Base-by-base conservation (phyloP, 2,888 invertebrate genomes). In the Adelognathus sp. region DNA sequence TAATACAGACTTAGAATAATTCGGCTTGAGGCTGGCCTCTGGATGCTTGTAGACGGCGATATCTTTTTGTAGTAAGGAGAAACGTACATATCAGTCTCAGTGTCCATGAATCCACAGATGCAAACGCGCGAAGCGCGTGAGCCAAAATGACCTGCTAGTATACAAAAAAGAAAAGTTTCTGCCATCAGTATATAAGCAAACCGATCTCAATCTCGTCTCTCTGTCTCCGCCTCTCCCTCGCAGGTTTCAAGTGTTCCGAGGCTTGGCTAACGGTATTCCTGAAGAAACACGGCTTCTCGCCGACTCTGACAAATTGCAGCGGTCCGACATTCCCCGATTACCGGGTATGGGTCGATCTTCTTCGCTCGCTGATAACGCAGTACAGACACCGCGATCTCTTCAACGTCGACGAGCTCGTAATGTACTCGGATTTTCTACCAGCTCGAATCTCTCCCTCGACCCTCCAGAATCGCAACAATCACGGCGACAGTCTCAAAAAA, bases 301-400 rank as follows among this genome's bases (percentile, higher is more conserved):
- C 84, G 54, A 81, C 76, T 2, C 67, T 83, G 44, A 72, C 75
- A 1, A 80, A 80, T 11, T 77, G 73, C 39, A 44, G 66, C 2
- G 86, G 86, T 0, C 88, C 88, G 14, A 66, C 70, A 6, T 88
- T 89, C 58, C n/a, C 67, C 1, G 84, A 90, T 54, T 87, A 86
- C 29, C 81, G 82, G 24, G 64, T 70, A 3, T 90, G 89, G 89
- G 83, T 89, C 18, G 82, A 87, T 3, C 58, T 86, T 24, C 79
- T 89, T 76, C 81, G 86, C 16, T 76, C 86, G 6, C 52, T 84
- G 16, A 82, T 90, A 27, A 82, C 78, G 0, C 82, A 79, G 11
- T 88, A 88, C 78, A 83, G 81, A 29, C 80, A 88, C 82, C 79
- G 81, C 44, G 84, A 90, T 41, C 80, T 89, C 6, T 89, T 88